Base-by-base conservation (phyloP, 2,797 vertebrate genomes). In the Sebastes dallii region DNA sequence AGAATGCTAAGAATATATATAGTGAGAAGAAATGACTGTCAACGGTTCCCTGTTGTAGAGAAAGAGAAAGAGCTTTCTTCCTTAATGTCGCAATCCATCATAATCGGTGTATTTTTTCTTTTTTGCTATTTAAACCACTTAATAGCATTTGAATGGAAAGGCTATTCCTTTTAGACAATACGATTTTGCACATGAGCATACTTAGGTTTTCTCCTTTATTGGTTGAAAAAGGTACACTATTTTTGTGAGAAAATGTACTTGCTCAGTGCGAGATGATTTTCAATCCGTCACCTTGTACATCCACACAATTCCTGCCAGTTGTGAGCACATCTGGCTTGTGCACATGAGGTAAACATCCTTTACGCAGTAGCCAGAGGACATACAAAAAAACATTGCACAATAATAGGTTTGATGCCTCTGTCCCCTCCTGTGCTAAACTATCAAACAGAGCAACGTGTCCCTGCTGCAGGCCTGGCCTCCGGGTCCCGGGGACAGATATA, bases 401-500 rank as follows among this genome's bases (percentile, higher is more conserved):
- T 83, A 84, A 87, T 82, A 85, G 74, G 70, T 72, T 80, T 89
- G 78, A 91, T 87, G 84, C 46, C 46, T 80, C 75, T 46, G 65
- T 72, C 77, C 77, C 36, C 46, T 3, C 7, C 56, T 42, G 76
- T 68, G 78, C 58, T 67, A 72, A 81, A 78, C 85, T 72, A 89
- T 89, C 89, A 88, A 83, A 88, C 85, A 64, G 81, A 84, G 73
- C 86, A 81, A 62, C 77, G 70, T 81, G 85, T 88, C 81, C 84
- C 83, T 39, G 82, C 90, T 79, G 72, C 6, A 66, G 82, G 84
- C 79, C 78, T 66, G 67, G 66, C 89, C 68, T 76, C 76, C 16
- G 75, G 90, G 86, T 90, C 79, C 77, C 13, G 18, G 71, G 86
- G 84, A 88, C 90, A 83, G 84, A 91, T 83, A 89, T 78, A 82